These are phyloP conservation scores for Phoxinus dragarum DNA, from an alignment of 2,797 vertebrate genomes.

Conservation along the genomic window DNA sequence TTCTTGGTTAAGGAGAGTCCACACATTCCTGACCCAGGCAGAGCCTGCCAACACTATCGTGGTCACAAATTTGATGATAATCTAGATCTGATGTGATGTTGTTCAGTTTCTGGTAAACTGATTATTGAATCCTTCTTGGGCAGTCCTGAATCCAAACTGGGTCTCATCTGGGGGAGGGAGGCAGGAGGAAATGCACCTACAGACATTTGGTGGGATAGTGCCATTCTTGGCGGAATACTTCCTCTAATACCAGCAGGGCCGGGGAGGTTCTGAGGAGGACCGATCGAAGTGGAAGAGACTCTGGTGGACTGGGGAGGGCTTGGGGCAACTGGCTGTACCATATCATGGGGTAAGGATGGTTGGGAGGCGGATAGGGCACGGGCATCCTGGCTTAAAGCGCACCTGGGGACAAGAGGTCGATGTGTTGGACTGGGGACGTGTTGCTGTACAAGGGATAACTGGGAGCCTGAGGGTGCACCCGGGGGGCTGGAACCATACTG, in stretches of 20 bases:
- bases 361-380: slow-evolving; percentile 90
- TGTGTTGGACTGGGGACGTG: slow-evolving; percentile 82
- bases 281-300: slow-evolving; percentile 85
- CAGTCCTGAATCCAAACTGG: slow-evolving; percentile 74
- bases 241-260: slow-evolving; percentile 66
- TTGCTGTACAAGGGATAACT: slow-evolving; percentile 88
- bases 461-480: slow-evolving; percentile 81
- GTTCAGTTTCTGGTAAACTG: slow-evolving; percentile 87
- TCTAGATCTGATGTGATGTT: slow-evolving; percentile 84
- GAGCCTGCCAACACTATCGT: slow-evolving; percentile 49
- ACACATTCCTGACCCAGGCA: slow-evolving; percentile 21
- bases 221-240: slow-evolving; percentile 69
- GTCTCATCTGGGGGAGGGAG: slow-evolving; percentile 70
- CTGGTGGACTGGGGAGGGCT: slow-evolving; percentile 80
- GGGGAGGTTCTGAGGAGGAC: slow-evolving; percentile 71
- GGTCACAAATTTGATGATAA: slow-evolving; percentile 98
- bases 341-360: slow-evolving; percentile 86
- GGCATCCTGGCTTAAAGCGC: slow-evolving; percentile 84
- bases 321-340: slow-evolving; percentile 66
- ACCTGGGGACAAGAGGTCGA: slow-evolving; percentile 83
- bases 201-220: slow-evolving; percentile 81
- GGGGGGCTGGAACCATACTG: slow-evolving; percentile 77
- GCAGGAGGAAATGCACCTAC: slow-evolving; percentile 75
- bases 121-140: slow-evolving; percentile 84
- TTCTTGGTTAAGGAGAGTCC: slow-evolving; percentile 47